These are phyloP conservation scores for Mesochorus sp. DNA, from an alignment of 2,888 invertebrate species.

Conservation along the genomic window DNA sequence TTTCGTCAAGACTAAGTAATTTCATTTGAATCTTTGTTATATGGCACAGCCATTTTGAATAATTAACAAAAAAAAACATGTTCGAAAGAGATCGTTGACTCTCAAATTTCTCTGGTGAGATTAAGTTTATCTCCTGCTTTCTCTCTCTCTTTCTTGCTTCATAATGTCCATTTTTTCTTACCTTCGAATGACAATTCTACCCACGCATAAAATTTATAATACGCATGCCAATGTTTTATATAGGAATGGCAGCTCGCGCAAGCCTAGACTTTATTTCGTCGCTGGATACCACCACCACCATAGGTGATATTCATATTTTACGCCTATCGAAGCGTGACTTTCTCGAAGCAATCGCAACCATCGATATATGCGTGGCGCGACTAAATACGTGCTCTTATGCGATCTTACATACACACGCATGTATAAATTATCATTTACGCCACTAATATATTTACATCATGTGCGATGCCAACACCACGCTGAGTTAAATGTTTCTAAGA, in stretches of 20 bases:
- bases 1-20: too few species aligned
- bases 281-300: not conserved
- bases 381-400: slow-evolving; percentile 16
- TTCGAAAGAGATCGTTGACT: too few species aligned
- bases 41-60: not conserved
- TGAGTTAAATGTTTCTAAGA: too few species aligned
- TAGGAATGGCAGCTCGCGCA: not conserved
- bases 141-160: not conserved
- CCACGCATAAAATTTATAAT: slow-evolving; percentile 19
- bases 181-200: slow-evolving; percentile 30
- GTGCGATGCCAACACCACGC: too few species aligned
- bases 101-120: not conserved
- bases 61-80: too few species aligned
- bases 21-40: not conserved
- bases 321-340: slow-evolving; percentile 48
- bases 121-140: slow-evolving; percentile 21
- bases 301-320: slow-evolving; percentile 49
- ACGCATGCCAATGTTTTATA: slow-evolving; percentile 28
- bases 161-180: not conserved
- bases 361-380: slow-evolving; percentile 15
- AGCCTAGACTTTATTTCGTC: not conserved
- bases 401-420: not conserved
- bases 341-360: slow-evolving; percentile 43
- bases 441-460: too few species aligned
- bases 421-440: too few species aligned